These are phyloP conservation scores for Acanthococcus lagerstroemiae DNA, from an alignment of 2,888 invertebrate genomes.

Conservation along the genomic window DNA sequence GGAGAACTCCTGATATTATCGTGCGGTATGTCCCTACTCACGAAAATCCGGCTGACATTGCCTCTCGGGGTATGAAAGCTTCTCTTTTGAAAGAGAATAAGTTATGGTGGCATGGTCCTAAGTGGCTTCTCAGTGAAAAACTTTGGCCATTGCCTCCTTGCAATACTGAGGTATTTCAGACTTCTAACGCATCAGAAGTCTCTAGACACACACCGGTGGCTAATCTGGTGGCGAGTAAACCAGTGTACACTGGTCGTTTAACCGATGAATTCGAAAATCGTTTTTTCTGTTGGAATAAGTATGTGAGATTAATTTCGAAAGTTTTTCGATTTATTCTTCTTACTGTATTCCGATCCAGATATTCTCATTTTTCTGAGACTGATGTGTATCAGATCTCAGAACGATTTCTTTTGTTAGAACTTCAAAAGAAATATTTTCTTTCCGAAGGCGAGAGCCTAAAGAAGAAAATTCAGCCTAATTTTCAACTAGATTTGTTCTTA, in stretches of 20 bases:
- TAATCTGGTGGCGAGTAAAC: no score
- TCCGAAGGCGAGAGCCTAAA: background rate
- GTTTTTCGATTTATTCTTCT: background rate
- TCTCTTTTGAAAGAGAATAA: background rate
- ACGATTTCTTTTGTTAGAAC: background rate
- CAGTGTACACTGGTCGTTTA: no score
- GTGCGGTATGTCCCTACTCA: background rate
- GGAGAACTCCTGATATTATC: background rate
- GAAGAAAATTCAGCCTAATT: background rate
- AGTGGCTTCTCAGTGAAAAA: background rate
- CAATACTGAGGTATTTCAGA: no score
- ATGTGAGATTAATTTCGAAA: no score
- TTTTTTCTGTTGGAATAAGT: background rate
- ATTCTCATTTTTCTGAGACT: background rate
- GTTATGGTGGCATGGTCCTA: background rate
- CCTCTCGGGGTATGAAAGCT: background rate
- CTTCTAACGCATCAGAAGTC: no score
- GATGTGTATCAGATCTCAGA: background rate
- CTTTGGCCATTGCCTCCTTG: conserved; percentile 3
- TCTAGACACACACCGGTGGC: no score
- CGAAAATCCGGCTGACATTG: conserved; percentile 7
- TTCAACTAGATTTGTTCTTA: background rate
- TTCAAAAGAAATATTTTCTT: background rate
- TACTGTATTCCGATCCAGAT: background rate
- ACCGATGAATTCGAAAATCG: background rate